Evolutionary conservation across 1,140 invertebrate genomes (phyloP), one percentile per base, ranked within the genome.

Genomic region (Zaprionus capensis): DNA sequence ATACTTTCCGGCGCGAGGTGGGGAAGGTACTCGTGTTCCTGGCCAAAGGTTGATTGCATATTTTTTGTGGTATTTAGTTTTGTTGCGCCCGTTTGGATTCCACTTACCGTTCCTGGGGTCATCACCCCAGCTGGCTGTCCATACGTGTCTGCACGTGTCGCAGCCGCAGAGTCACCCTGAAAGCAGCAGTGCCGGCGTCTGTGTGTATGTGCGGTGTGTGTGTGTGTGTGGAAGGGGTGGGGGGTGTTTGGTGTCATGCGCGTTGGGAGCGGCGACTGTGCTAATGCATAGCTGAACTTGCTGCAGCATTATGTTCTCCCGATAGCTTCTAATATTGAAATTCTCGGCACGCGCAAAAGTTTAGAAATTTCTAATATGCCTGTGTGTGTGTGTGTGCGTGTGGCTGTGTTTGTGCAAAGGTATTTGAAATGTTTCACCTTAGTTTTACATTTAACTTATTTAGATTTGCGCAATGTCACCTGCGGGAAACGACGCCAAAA

Each of bases 241-340:
- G 7, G 28, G 7, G 28, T 31, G 75, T 26, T 65, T 55, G 34
- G 70, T 70, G 84, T 75, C 83, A 87, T 87, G 83, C 83, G 83
- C 83, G 88, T 36, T 53, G 38, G 6, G 9, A n/a, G 55, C 6
- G 11, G 7, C 34, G 34, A 84, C 66, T 88, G 84, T 79, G 84
- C 84, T 88, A 88, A 88, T 88, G 81, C 84, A 76, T 71, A 76
- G 68, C 81, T 73, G 74, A 67, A 69, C 78, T 53, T 84, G 46
- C 78, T 91, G 58, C 9, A 9, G 5, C 15, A 1, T 78, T 49
- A 62, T 92, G 68, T 41, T 62, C 79, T 77, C 91, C 91, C 86
- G 80, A 51, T 78, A 56, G 59, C 83, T 92, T 92, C 91, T 92
- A 92, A 92, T 92, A 90, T 84, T 81, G 74, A 91, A 91, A 91